phyloP scores from a whole-genome alignment of 2,888 invertebrate genomes.

The Glaucopsyche alexis region DNA sequence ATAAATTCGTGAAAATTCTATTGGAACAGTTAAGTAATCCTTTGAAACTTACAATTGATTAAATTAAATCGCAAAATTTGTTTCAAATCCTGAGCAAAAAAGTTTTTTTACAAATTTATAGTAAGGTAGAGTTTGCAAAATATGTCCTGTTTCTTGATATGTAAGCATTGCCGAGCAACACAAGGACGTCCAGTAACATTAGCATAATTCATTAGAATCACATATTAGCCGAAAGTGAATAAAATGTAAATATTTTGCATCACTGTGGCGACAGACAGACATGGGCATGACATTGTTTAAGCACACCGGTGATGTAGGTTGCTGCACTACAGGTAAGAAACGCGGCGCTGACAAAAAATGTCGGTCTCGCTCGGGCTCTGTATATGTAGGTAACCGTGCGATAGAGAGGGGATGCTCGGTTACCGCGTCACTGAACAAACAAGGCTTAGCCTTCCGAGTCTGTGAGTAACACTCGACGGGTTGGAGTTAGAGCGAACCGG shows the following conservation, averaged over 20 bases:
- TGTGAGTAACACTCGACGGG: conserved; percentile 65
- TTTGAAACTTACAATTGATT: background rate
- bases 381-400: conserved; percentile 35
- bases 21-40: background rate
- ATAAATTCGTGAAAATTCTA: background rate
- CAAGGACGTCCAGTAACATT: conserved; percentile 16
- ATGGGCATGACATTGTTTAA: conserved; percentile 68
- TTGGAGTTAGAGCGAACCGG: conserved; percentile 59
- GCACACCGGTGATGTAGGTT: conserved; percentile 73
- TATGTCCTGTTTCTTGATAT: background rate
- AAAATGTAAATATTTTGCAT: conserved; percentile 55
- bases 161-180: background rate
- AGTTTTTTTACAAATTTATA: background rate
- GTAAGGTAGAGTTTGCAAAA: background rate
- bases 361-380: conserved; percentile 49
- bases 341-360: conserved; percentile 44
- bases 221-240: conserved; percentile 28
- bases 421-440: conserved; percentile 72
- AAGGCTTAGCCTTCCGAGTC: conserved; percentile 74
- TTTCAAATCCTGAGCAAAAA: background rate
- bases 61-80: background rate
- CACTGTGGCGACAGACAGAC: conserved; percentile 57
- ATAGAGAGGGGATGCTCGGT: conserved; percentile 53
- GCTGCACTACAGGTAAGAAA: conserved; percentile 69
- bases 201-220: conserved; percentile 18